Evolutionary conservation across 2,888 invertebrate genomes (phyloP), one percentile per base, ranked within the genome.

Genomic region (Pterostichus niger): DNA sequence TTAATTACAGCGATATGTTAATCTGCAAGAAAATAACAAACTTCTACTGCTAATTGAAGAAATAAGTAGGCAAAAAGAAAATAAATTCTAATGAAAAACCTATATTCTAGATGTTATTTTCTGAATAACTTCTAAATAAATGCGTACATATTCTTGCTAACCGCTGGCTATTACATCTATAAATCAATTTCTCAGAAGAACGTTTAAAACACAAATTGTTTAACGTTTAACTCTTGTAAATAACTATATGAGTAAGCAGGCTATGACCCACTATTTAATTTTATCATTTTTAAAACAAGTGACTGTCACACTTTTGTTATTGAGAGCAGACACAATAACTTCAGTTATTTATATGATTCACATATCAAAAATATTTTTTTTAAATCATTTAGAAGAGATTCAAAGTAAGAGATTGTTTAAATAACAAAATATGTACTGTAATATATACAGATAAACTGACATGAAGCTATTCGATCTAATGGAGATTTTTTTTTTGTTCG

Each of bases 201-300:
- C 24, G 40, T 46, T 71, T 71, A 17, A 44, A 44, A 15, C 13
- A 15, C 17, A 40, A 46, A 44, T 15, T 35, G 15, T 68, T 68
- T 24, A 24, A 24, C 24, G 24, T 24, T 24, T 40, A 68, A 68
- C 35, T 68, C 40, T n/a, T 35, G 33, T 71, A 71, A 46, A 71
- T 71, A 71, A 17, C 44, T 44, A 11, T 15, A 44, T 71, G 68
- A 71, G 68, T 71, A 71, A 71, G 68, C 40, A 10, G 17, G 15
- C 46, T 71, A 33, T 61, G 68, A 71, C 44, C 68, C 68, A 71
- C 46, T 24, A 44, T 17, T 13, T 68, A 44, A 71, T 71, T 44
- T 71, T 71, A 71, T 71, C 68, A 44, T 71, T 44, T 71, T 44
- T 71, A 44, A 71, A 71, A 71, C 68, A 71, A 71, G 40, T 71